Evolutionary conservation across 2,888 invertebrate genomes (phyloP).

Genomic region (Cyaniris semiargus): DNA sequence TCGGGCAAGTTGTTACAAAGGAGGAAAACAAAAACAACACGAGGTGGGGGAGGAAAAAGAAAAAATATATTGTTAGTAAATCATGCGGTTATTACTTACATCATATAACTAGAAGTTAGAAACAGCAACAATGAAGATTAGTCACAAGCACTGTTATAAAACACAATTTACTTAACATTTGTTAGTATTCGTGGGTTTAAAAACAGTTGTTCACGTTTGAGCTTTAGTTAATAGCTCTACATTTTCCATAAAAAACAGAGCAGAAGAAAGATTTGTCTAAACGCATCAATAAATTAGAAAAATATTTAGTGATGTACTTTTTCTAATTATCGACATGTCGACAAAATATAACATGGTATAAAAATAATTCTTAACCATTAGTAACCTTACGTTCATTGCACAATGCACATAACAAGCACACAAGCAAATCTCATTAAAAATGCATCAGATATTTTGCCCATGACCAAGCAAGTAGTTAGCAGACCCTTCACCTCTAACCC

Average conservation of each 20-base stretch:
- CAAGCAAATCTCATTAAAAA: not conserved
- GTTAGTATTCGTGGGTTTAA: not conserved
- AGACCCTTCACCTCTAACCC: slow-evolving; percentile 38
- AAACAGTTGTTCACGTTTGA: not conserved
- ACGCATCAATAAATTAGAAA: not conserved
- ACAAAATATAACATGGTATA: not conserved
- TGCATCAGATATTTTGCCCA: slow-evolving; percentile 7
- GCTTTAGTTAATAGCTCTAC: not conserved
- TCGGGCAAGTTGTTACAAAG: slow-evolving; percentile 34
- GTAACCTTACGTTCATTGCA: not conserved
- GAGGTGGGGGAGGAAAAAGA: slow-evolving; percentile 50
- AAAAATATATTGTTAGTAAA: slow-evolving; percentile 58
- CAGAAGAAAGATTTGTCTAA: no score
- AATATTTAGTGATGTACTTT: not conserved
- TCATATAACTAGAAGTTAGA: slow-evolving; percentile 12
- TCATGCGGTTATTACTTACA: slow-evolving; percentile 38
- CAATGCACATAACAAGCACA: not conserved
- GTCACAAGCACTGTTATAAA: not conserved
- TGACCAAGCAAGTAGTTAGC: not conserved
- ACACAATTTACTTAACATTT: not conserved
- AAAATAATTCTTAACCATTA: not conserved
- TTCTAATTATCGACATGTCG: not conserved
- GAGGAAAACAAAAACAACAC: slow-evolving; percentile 51
- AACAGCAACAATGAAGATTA: not conserved
- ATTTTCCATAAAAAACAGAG: not conserved